Evolutionary conservation across 1,140 invertebrate genomes (phyloP).

Genomic region (Meloidogyne hapla): DNA sequence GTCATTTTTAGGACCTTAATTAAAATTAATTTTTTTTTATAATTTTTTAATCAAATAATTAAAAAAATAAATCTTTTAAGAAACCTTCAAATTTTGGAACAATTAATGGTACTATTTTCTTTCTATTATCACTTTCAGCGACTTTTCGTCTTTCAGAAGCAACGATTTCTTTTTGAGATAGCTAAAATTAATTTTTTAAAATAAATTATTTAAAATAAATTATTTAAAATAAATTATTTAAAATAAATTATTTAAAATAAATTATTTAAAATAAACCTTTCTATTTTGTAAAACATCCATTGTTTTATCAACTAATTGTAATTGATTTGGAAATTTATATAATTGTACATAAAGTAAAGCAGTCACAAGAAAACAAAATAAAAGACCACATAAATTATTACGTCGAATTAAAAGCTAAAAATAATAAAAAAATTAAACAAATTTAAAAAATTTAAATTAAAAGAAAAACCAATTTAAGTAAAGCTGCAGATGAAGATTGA

Average conservation of each 20-base stretch:
- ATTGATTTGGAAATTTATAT: conserved; percentile 17
- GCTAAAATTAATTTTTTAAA: background rate
- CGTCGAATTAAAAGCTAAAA: conserved; percentile 12
- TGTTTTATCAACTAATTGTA: conserved; percentile 12
- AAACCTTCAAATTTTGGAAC: conserved; percentile 27
- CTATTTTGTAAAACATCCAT: background rate
- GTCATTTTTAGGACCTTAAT: conserved; percentile 74
- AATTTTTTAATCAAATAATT: background rate
- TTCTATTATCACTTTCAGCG: background rate
- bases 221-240: background rate
- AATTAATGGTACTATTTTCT: conserved; percentile 15
- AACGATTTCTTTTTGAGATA: background rate
- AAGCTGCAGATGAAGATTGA: conserved; percentile 3
- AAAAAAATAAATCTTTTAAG: background rate
- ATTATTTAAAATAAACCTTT: background rate
- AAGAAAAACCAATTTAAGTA: conserved; percentile 7
- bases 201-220: background rate
- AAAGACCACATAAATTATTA: conserved; percentile 5
- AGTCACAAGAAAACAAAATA: conserved; percentile 1
- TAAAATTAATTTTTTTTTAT: background rate
- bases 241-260: background rate
- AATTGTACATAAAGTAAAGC: conserved; percentile 34
- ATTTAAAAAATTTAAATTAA: background rate
- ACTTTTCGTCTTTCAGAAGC: background rate
- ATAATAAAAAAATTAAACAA: background rate